Conservation (phyloP, 2,113 vertebrate genomes). For the Cryptotis parvus region DNA sequence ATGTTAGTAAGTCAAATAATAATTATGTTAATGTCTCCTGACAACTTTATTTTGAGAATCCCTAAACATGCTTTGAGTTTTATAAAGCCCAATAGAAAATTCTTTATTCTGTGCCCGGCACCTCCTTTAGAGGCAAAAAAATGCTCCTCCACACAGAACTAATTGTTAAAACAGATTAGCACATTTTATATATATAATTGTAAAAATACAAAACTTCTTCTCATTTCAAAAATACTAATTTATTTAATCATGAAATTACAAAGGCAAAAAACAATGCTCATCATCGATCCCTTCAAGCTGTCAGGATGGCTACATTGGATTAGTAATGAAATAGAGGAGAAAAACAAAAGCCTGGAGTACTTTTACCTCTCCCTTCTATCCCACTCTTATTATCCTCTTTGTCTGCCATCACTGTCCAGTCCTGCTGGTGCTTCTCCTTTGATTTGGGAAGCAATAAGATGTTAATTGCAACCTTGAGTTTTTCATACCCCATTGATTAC, state of each 20-base stretch:
- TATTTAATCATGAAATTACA: conserved; percentile 70
- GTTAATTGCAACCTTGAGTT: conserved; percentile 74
- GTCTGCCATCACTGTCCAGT: conserved; percentile 45
- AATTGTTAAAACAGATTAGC: neutral
- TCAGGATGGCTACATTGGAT: conserved; percentile 25
- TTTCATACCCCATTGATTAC: conserved; percentile 69
- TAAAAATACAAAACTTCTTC: too few relatives aligned
- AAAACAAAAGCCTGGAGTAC: conserved; percentile 49
- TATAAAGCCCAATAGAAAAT: neutral
- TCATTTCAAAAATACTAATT: neutral
- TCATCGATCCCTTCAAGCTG: conserved; percentile 73
- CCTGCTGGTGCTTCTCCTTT: conserved; percentile 46
- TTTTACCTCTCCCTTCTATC: conserved; percentile 68
- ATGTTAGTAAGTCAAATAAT: neutral
- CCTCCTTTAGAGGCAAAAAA: conserved; percentile 69
- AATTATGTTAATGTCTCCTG: conserved; percentile 50
- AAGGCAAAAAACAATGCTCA: conserved; percentile 77
- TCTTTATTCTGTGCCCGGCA: conserved; percentile 1
- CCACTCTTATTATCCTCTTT: conserved; percentile 41
- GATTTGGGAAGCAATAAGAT: conserved; percentile 77
- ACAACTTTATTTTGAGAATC: conserved; percentile 33
- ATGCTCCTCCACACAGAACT: conserved; percentile 51
- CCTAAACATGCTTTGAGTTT: conserved; percentile 35
- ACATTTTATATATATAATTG: neutral
- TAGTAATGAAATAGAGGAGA: conserved; percentile 61